A percentile compares a stretch with the other conserved stretches of the same genome.
Conservation (phyloP, 2,113 vertebrate genomes). For the Leucoraja erinaceus region DNA sequence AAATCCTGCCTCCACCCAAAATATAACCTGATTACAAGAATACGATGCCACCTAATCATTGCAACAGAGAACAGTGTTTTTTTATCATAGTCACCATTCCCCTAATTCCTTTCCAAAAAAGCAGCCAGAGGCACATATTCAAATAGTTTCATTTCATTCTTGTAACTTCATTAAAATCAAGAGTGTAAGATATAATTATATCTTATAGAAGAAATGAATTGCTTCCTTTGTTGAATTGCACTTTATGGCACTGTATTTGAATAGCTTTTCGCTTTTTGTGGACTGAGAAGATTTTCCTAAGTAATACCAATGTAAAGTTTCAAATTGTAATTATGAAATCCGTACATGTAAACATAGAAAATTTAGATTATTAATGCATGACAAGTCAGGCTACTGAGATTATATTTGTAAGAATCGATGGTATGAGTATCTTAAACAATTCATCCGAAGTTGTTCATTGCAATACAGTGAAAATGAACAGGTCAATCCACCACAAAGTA, state of each 20-base stretch:
- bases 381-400: background rate
- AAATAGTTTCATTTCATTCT: slow-evolving; percentile 12
- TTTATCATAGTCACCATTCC: background rate
- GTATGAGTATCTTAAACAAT: background rate
- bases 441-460: background rate
- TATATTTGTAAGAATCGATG: background rate
- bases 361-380: background rate
- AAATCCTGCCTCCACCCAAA: background rate
- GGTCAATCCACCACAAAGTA: background rate
- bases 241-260: background rate
- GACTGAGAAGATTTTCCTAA: background rate
- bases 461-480: background rate
- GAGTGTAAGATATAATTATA: background rate
- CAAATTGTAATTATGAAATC: background rate
- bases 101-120: background rate
- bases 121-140: background rate
- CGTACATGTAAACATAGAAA: background rate
- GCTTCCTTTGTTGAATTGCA: background rate
- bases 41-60: background rate
- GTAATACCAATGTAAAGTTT: background rate
- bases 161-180: slow-evolving; percentile 11
- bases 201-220: background rate
- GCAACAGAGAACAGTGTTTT: background rate
- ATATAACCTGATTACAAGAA: background rate
- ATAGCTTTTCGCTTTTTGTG: background rate